phyloP scores from a whole-genome alignment of 2,888 invertebrate genomes.

The Ormyrus pomaceus region DNA sequence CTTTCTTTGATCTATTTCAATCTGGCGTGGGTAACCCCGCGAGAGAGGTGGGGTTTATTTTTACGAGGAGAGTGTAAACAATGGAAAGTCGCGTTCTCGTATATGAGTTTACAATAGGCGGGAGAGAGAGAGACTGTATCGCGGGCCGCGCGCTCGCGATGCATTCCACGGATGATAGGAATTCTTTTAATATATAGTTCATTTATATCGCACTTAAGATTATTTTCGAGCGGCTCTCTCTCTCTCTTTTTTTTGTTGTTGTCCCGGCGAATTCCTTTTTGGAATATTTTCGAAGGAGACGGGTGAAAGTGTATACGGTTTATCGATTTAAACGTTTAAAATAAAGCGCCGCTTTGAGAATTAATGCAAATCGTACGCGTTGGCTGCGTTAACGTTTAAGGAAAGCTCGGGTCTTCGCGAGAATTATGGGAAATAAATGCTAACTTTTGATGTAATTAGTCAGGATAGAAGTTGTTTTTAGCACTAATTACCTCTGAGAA shows the following conservation, averaged over 20 bases:
- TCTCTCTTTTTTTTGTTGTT: neutral
- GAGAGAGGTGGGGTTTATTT: constrained; percentile 26
- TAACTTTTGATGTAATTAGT: no score
- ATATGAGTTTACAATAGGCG: constrained; percentile 1
- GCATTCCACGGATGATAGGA: neutral
- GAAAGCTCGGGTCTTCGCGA: no score
- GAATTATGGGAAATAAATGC: no score
- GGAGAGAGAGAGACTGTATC: no score
- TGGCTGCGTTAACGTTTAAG: neutral
- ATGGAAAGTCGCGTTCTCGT: constrained; percentile 7
- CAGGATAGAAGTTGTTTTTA: no score
- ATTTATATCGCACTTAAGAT: neutral
- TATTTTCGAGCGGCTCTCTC: neutral
- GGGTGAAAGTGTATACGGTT: no score
- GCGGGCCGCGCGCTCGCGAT: neutral
- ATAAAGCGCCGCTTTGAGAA: no score
- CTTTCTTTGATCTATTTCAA: constrained; percentile 54
- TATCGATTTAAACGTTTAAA: no score
- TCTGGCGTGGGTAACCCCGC: neutral
- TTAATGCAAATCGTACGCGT: no score
- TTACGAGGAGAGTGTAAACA: constrained; percentile 38
- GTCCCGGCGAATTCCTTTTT: no score
- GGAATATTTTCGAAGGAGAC: no score
- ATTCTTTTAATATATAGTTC: neutral
- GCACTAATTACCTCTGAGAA: no score